Percentiles rank a stretch among this genome's conserved stretches.
Evolutionary conservation across 2,888 invertebrate species (phyloP).

Genomic region (Stegana nigrithorax): DNA sequence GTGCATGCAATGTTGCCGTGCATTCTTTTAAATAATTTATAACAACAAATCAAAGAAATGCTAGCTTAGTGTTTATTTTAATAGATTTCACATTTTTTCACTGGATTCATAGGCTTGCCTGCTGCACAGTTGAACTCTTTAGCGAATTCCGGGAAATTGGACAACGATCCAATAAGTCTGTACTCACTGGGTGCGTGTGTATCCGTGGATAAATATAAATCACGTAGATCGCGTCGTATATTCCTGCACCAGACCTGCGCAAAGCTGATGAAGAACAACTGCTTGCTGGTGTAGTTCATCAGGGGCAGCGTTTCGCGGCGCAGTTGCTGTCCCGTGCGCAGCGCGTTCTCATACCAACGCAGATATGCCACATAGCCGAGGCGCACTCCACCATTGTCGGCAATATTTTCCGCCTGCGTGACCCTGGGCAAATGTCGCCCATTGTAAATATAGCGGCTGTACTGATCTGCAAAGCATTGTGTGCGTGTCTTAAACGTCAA

Average conservation of each 20-base stretch:
- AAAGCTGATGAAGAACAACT: constrained; percentile 63
- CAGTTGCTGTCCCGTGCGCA: constrained; percentile 25
- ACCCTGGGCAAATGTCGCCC: constrained; percentile 43
- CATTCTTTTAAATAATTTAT: background rate
- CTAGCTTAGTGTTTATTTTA: constrained; percentile 28
- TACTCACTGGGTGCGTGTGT: constrained; percentile 51
- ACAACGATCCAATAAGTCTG: constrained; percentile 58
- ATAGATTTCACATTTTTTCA: constrained; percentile 56
- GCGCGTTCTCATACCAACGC: constrained; percentile 46
- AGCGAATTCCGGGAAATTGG: constrained; percentile 59
- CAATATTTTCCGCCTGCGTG: constrained; percentile 60
- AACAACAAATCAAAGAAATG: too few relatives aligned
- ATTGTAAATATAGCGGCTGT: constrained; percentile 48
- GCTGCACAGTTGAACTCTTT: constrained; percentile 54
- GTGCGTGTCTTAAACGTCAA: constrained; percentile 43
- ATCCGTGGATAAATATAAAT: constrained; percentile 44
- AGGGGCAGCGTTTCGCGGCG: constrained; percentile 49
- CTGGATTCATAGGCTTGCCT: constrained; percentile 56
- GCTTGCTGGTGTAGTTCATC: constrained; percentile 53
- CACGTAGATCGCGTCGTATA: constrained; percentile 33
- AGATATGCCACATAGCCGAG: constrained; percentile 61
- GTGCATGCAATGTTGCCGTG: background rate
- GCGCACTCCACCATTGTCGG: constrained; percentile 64
- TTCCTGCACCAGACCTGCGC: constrained; percentile 64
- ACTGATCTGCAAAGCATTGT: constrained; percentile 58